Percentiles rank a stretch among this genome's conserved stretches.
These are phyloP conservation scores for Aspidoscelis tigris DNA, from an alignment of 2,113 vertebrate species.

Conservation along the genomic window DNA sequence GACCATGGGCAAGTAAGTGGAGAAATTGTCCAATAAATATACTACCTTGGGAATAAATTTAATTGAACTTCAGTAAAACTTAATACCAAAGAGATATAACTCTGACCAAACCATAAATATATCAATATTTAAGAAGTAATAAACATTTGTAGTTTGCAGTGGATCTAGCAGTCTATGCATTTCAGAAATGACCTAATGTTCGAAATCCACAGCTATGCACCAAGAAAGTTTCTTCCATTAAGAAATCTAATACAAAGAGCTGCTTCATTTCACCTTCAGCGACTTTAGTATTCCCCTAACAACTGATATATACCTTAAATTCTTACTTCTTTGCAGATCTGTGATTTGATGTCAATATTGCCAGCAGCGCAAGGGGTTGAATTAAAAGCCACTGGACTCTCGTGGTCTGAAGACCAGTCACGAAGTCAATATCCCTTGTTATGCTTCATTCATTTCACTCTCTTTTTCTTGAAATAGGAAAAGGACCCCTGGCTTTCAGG, in stretches of 20 bases:
- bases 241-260: background rate
- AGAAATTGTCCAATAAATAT: no score
- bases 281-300: background rate
- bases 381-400: conserved; percentile 32
- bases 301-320: background rate
- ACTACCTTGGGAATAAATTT: background rate
- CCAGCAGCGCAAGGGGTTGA: background rate
- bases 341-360: conserved; percentile 17
- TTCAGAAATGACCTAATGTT: conserved; percentile 25
- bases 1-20: no score
- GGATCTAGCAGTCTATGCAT: background rate
- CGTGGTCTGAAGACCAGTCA: background rate
- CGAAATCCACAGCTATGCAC: background rate
- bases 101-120: background rate
- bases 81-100: background rate
- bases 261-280: conserved; percentile 29
- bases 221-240: conserved; percentile 1
- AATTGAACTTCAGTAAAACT: background rate
- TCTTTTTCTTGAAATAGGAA: conserved; percentile 20
- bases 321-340: background rate
- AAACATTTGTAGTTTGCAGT: background rate
- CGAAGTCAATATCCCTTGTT: conserved; percentile 28
- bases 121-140: background rate
- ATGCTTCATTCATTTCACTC: conserved; percentile 31
- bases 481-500: conserved; percentile 19